Evolutionary conservation across 2,797 vertebrate species (phyloP), one percentile per base, ranked within the genome.

Genomic region (Hippocampus kuda): DNA sequence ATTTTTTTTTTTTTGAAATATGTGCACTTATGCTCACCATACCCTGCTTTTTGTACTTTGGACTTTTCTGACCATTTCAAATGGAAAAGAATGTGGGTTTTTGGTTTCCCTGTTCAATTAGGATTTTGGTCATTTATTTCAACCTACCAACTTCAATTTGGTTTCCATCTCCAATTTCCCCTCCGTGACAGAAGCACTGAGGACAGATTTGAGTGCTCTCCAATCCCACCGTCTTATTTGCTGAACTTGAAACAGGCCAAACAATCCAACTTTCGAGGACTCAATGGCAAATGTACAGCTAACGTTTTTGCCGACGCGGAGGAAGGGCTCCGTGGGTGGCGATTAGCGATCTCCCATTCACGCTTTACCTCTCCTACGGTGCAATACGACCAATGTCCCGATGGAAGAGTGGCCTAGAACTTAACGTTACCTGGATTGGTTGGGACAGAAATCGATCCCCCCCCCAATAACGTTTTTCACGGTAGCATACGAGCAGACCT

Each of bases 211-310:
- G 90, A 89, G 89, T 90, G 89, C 75, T 88, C 86, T 89, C 83
- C 90, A 93, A 93, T 92, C 92, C 92, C 91, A 93, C 92, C 78
- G 92, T 92, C 91, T 90, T 88, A 89, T 87, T 87, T 85, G 90
- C 90, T 92, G 91, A 91, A 90, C 84, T 84, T 80, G 76, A 84
- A 87, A 85, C 72, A 82, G 81, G 79, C 75, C 77, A 68, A 82
- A 79, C 65, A 76, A 87, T 70, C 64, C 80, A 75, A 46, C 78
- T 79, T 79, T 75, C 70, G 46, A 77, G 75, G 61, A 77, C 77
- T 80, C 30, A 72, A 72, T 67, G 65, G 73, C 72, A 41, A 67
- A 74, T 81, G 73, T 34, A 61, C 59, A 61, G 75, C 85, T 70
- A 73, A 77, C 42, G 67, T 72, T 76, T 76, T 72, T 75, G 77